Percentiles rank a stretch among this genome's conserved stretches.
Evolutionary conservation across 2,113 vertebrate genomes (phyloP).

Genomic region (Aepyceros melampus): DNA sequence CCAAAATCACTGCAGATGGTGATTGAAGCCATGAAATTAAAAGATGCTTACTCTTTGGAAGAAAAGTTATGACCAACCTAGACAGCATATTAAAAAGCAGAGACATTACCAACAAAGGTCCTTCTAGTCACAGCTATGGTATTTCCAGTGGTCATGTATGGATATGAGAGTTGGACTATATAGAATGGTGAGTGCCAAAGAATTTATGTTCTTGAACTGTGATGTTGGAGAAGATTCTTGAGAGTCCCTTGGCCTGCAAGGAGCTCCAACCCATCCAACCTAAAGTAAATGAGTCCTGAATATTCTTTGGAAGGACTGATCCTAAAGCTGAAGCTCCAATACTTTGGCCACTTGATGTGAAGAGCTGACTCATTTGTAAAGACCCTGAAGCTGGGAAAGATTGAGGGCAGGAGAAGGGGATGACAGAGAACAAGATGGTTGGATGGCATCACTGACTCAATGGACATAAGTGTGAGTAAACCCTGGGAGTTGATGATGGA

Average conservation of each 20-base stretch:
- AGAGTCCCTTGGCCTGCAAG: background rate
- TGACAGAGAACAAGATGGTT: background rate
- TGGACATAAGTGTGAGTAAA: background rate
- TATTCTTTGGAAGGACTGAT: background rate
- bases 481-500: background rate
- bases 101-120: background rate
- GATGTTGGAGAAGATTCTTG: background rate
- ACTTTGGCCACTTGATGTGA: background rate
- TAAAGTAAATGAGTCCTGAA: background rate
- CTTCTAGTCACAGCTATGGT: background rate
- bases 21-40: background rate
- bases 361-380: background rate
- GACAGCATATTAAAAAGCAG: background rate
- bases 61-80: background rate
- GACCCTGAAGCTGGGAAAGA: background rate
- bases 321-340: background rate
- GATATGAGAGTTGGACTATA: background rate
- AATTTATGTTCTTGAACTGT: background rate
- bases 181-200: background rate
- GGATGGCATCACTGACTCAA: background rate
- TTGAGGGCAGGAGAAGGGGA: background rate
- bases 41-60: background rate
- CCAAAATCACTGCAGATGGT: background rate
- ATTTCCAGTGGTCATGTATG: background rate
- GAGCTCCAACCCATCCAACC: background rate